Base-by-base conservation (phyloP, 2,113 vertebrate species). In the Typhlomys cinereus region DNA sequence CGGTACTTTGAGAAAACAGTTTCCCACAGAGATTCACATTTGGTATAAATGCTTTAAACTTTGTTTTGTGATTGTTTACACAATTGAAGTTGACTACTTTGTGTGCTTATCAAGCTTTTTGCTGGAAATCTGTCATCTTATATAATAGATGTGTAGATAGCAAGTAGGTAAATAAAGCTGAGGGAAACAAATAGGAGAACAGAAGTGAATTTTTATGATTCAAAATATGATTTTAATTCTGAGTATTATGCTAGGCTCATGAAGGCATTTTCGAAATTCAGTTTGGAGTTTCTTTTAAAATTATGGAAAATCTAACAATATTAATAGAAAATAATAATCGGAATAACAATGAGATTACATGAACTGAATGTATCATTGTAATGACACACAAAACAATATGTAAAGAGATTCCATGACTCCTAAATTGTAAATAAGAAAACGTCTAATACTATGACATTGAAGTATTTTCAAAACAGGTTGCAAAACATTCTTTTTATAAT, bases 1-100 rank as follows among this genome's bases (percentile, higher is more conserved):
- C 73, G 67, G 88, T 92, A 96, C 95, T 97, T 93, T 80, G 85
- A 98, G 97, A 91, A 97, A 97, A 96, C 97, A 92, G 81, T 97
- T 97, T 96, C 95, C 92, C 92, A 94, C 0, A 2, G 93, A 93
- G 95, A 89, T 97, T 93, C 62, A 79, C 84, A 96, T 78, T 84
- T 85, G 62, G 61, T 67, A 96, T 78, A 94, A 96, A 95, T 89
- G 85, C 96, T 97, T 96, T 92, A 93, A 96, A 96, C 73, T 91
- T 94, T 86, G 91, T 92, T 97, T 85, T 96, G 85, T 88, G 57
- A 87, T 84, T 97, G 96, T 98, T 97, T 97, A 95, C 88, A 90
- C 88, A 90, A 94, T 96, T 96, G 94, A 87, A 96, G 78, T 83
- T 95, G 88, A 95, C 79, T 84, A 76, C 91, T 95, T 34, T 94